Evolutionary conservation across 2,797 vertebrate genomes (phyloP).

Genomic region (Trichosurus vulpecula): DNA sequence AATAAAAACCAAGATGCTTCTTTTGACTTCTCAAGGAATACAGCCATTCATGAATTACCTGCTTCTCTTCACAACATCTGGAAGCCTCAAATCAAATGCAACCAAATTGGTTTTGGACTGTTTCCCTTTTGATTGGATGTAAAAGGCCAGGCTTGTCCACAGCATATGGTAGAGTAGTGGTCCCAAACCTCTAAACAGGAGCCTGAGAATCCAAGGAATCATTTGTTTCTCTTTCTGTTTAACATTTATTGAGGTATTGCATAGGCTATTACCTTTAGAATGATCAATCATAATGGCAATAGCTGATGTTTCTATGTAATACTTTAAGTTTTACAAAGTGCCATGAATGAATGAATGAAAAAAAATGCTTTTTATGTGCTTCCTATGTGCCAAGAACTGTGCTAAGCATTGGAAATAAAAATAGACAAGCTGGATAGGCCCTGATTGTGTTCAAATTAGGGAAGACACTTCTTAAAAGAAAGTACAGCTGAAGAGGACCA

Average conservation of each 20-base stretch:
- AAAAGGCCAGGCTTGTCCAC: neutral
- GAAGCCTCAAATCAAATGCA: slow-evolving; percentile 12
- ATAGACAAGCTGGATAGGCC: neutral
- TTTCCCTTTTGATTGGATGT: neutral
- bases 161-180: neutral
- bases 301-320: neutral
- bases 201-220: neutral
- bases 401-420: neutral
- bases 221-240: neutral
- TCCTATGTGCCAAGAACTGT: neutral
- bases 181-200: neutral
- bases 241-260: neutral
- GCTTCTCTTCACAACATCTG: neutral
- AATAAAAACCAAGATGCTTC: slow-evolving; percentile 12
- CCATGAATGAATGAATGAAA: neutral
- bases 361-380: neutral
- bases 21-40: slow-evolving; percentile 31
- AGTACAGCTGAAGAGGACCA: neutral
- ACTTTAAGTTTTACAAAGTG: neutral
- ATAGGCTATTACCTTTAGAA: neutral
- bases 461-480: neutral
- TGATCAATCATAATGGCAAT: neutral
- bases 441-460: neutral
- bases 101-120: neutral
- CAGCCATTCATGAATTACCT: slow-evolving; percentile 27